Percentiles rank a stretch among this genome's conserved stretches.
These are phyloP conservation scores for Alfaro cultratus DNA, from an alignment of 2,797 vertebrate genomes.

Conservation along the genomic window DNA sequence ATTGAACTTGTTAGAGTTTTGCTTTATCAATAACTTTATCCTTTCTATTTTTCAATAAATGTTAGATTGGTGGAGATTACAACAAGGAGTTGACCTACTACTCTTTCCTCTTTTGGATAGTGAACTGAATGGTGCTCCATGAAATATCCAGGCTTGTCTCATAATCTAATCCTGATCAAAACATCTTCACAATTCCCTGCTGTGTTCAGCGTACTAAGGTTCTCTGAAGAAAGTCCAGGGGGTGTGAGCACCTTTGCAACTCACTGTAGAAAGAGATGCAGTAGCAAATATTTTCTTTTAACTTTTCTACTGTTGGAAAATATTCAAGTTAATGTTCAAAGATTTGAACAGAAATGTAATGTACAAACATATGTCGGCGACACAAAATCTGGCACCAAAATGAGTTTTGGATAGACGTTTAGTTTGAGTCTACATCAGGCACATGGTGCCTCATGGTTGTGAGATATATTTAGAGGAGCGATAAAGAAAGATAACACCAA, in stretches of 20 bases:
- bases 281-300: constrained; percentile 1
- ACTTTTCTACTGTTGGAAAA: constrained; percentile 1
- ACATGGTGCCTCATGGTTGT: background rate
- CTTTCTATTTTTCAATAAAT: background rate
- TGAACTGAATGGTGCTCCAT: background rate
- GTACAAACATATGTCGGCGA: background rate
- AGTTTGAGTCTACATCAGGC: constrained; percentile 7
- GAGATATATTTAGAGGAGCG: constrained; percentile 10
- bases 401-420: constrained; percentile 16
- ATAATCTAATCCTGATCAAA: background rate
- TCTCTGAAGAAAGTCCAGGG: background rate
- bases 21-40: background rate
- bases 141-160: background rate
- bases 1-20: background rate
- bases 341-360: too few species aligned
- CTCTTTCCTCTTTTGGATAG: background rate
- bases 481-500: background rate
- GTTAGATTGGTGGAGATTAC: background rate
- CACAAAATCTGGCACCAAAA: constrained; percentile 1
- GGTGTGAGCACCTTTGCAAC: background rate
- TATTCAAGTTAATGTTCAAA: background rate
- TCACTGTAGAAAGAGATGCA: constrained; percentile 1
- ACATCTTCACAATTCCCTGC: background rate
- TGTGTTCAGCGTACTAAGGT: background rate
- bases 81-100: background rate